These are phyloP conservation scores for Bubo scandiacus DNA, from an alignment of 2,113 vertebrate species.

Conservation along the genomic window DNA sequence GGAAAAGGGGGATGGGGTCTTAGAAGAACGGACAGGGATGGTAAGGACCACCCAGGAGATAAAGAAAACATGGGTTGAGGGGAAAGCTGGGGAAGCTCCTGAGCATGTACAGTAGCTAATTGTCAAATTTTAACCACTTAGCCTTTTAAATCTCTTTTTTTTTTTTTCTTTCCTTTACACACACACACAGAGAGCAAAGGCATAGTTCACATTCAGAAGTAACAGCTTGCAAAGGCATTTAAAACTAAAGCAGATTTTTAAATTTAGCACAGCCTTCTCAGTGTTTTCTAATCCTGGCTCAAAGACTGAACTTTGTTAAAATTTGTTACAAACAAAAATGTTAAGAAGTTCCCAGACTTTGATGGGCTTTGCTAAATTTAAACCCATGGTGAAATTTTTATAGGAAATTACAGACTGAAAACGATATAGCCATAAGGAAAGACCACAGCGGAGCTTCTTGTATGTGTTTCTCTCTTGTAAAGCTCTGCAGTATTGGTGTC, in stretches of 20 bases:
- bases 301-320: conserved; percentile 33
- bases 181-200: background rate
- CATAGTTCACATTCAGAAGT: background rate
- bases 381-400: conserved; percentile 15
- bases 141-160: background rate
- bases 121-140: conserved; percentile 24
- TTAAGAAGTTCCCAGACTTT: conserved; percentile 32
- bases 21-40: background rate
- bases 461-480: background rate
- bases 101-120: conserved; percentile 48
- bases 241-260: conserved; percentile 25
- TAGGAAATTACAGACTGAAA: conserved; percentile 29
- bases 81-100: background rate
- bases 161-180: background rate
- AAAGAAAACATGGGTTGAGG: conserved; percentile 27
- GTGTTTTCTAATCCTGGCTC: conserved; percentile 27
- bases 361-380: conserved; percentile 38
- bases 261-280: conserved; percentile 34
- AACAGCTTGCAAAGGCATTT: conserved; percentile 25
- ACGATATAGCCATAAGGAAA: background rate
- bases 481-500: background rate
- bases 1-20: background rate
- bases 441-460: background rate
- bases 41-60: conserved; percentile 38
- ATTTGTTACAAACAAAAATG: conserved; percentile 32